Conservation (phyloP, 2,113 vertebrate genomes). For the Nicator chloris region DNA sequence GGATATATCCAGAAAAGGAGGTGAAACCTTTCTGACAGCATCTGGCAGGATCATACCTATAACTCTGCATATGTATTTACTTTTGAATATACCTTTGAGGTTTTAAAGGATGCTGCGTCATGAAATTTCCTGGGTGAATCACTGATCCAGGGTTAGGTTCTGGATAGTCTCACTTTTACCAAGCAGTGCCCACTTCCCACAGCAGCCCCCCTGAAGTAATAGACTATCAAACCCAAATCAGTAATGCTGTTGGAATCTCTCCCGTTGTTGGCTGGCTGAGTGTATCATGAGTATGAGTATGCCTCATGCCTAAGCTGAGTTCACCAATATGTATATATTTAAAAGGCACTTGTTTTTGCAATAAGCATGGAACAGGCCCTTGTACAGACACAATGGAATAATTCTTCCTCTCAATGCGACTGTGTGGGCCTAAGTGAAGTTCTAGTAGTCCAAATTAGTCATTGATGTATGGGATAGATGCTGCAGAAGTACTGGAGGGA, state of each 20-base stretch:
- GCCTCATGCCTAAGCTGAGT: not conserved
- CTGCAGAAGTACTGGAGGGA: constrained; percentile 25
- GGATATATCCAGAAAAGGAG: not conserved
- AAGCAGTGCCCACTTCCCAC: not conserved
- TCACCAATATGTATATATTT: not conserved
- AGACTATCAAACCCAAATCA: not conserved
- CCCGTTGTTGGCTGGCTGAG: not conserved
- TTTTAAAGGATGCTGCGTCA: not conserved
- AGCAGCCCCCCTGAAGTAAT: not conserved
- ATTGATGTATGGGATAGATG: constrained; percentile 3
- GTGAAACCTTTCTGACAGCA: not conserved
- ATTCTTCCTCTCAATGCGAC: not conserved
- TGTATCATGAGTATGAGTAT: no score
- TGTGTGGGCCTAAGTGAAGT: not conserved
- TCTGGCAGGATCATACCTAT: not conserved
- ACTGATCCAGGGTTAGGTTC: not conserved
- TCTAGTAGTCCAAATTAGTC: not conserved
- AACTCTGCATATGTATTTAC: not conserved
- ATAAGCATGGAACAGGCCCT: not conserved
- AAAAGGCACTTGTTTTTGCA: not conserved
- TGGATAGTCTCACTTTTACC: not conserved
- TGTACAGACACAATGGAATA: not conserved
- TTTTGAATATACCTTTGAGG: not conserved
- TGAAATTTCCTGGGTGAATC: not conserved
- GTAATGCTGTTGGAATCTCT: rapidly evolving